A percentile compares a stretch with the other conserved stretches of the same genome.
These are phyloP conservation scores for Zaprionus inermis DNA, from an alignment of 1,140 invertebrate genomes.

Conservation along the genomic window DNA sequence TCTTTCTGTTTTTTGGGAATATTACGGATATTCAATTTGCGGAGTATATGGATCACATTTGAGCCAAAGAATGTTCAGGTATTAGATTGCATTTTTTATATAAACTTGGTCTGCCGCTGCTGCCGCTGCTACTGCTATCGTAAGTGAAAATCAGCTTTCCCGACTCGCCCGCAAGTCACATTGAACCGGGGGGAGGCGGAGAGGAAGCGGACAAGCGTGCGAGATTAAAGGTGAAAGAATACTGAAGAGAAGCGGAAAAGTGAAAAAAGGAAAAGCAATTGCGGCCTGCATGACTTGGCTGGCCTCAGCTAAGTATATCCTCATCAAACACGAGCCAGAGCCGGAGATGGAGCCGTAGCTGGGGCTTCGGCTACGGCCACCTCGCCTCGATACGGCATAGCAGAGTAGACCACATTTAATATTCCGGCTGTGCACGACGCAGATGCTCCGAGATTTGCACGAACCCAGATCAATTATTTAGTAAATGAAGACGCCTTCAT, in stretches of 20 bases:
- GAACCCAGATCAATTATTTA: slow-evolving; percentile 63
- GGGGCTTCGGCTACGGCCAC: background rate
- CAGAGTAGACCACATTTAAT: slow-evolving; percentile 47
- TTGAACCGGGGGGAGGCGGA: background rate
- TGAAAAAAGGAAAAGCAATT: slow-evolving; percentile 37
- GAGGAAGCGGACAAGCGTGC: background rate
- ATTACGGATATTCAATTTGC: slow-evolving; percentile 5
- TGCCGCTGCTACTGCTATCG: background rate
- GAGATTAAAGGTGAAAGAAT: slow-evolving; percentile 11
- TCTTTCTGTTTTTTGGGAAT: background rate
- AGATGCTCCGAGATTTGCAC: slow-evolving; percentile 52
- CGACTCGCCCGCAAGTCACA: background rate
- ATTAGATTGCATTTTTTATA: slow-evolving; percentile 4
- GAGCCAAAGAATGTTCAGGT: slow-evolving; percentile 2
- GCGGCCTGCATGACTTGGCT: slow-evolving; percentile 36
- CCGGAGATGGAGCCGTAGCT: background rate
- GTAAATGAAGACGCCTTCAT: slow-evolving; percentile 29
- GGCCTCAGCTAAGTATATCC: slow-evolving; percentile 30
- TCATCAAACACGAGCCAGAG: slow-evolving; percentile 30
- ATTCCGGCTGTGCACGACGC: slow-evolving; percentile 41
- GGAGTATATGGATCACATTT: background rate
- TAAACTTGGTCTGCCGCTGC: background rate
- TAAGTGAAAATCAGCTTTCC: slow-evolving; percentile 2
- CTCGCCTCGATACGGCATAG: background rate
- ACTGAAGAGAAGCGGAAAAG: slow-evolving; percentile 3